Evolutionary conservation across 2,888 invertebrate genomes (phyloP), one percentile per base, ranked within the genome.

Genomic region (Entomobrya proxima): DNA sequence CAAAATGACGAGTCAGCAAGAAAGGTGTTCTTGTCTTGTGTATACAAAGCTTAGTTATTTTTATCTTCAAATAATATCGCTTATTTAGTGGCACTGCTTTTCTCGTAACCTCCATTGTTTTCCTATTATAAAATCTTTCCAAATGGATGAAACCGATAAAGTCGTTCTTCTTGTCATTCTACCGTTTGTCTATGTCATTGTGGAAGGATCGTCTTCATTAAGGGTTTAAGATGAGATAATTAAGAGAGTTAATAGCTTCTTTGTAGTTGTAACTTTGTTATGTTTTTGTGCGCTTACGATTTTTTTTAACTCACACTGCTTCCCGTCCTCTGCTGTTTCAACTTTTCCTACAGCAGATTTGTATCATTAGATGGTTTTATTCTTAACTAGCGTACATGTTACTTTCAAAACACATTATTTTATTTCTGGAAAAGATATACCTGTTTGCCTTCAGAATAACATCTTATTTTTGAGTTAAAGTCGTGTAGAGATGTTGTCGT

Each of bases 121-220:
- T 24, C 40, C 27, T 55, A 37, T 35, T 37, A 32, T 27, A 58
- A 64, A 67, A 75, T 44, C 15, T 74, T 35, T 75, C 61, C 24
- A 76, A 76, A 83, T 75, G 82, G 82, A 83, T 83, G 82, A 83
- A 83, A 76, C 75, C 64, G 82, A 67, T 76, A 76, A 81, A 44
- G 30, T 44, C 32, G 32, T 74, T 55, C 24, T 67, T 21, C 47
- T 76, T 76, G 82, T 83, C 82, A 75, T 76, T 76, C 35, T 47
- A 74, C 82, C 76, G 82, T 83, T 83, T 83, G 82, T 83, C 82
- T 83, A 64, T 83, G 82, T 83, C 82, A 83, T 50, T 83, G 82
- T 83, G 67, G 67, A 83, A 27, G 67, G 30, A 75, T 83, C 35
- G 74, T 83, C 82, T 83, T 83, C 82, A 83, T 83, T 76, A 83